phyloP scores from a whole-genome alignment of 2,888 invertebrate species.

The Acleris sparsana region DNA sequence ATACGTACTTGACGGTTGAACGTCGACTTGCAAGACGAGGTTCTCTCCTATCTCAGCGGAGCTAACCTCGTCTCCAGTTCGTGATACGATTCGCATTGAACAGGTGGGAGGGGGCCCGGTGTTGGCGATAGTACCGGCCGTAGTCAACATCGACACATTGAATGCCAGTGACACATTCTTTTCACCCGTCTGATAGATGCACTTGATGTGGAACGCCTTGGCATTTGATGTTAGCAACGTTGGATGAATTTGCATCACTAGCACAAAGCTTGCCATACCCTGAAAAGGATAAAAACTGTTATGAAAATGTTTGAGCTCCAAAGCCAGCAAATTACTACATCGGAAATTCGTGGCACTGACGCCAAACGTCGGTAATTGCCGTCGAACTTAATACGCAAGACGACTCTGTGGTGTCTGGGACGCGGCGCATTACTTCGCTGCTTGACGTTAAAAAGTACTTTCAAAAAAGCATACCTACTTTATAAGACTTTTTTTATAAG shows the following conservation, averaged over 20 bases:
- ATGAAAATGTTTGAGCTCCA: background rate
- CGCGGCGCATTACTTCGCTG: too few species aligned
- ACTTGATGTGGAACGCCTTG: constrained; percentile 97
- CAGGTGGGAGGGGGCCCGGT: constrained; percentile 97
- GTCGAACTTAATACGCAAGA: too few species aligned
- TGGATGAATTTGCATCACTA: constrained; percentile 98
- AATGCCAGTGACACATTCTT: constrained; percentile 96
- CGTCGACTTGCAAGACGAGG: constrained; percentile 92
- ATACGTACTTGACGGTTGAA: constrained; percentile 88
- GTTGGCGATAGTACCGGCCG: constrained; percentile 97
- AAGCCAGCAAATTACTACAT: too few species aligned
- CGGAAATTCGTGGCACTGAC: too few species aligned
- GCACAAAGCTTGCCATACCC: constrained; percentile 96
- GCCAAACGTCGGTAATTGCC: too few species aligned
- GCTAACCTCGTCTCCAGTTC: constrained; percentile 93
- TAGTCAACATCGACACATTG: constrained; percentile 97
- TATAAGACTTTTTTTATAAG: too few species aligned
- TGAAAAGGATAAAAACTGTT: constrained; percentile 57
- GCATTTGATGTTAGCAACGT: constrained; percentile 97
- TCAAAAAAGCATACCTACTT: too few species aligned
- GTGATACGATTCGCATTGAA: constrained; percentile 94
- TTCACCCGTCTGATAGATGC: constrained; percentile 96
- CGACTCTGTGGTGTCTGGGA: too few species aligned
- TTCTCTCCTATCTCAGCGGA: constrained; percentile 97
- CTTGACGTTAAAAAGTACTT: too few species aligned